Evolutionary conservation across 2,888 invertebrate species (phyloP).

Genomic region (Chalcis sispes): DNA sequence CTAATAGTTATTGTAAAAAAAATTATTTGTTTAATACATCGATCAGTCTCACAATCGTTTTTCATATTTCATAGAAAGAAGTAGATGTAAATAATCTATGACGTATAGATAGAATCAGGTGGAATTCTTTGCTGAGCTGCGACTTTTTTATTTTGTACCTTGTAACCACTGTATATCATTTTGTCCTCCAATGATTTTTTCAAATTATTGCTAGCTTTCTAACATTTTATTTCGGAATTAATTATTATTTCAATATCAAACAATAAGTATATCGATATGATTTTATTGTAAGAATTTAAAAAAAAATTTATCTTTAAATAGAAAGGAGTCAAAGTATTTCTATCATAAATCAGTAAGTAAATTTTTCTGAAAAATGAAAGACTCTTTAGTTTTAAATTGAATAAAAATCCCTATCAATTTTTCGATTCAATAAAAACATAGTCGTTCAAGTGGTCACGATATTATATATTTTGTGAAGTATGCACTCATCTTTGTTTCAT

Average conservation of each 20-base stretch:
- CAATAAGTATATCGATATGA: no score
- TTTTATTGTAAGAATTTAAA: no score
- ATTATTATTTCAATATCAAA: conserved; percentile 18
- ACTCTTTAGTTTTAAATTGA: no score
- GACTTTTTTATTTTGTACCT: conserved; percentile 52
- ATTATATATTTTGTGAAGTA: conserved; percentile 44
- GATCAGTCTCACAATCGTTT: conserved; percentile 75
- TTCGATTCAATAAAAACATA: no score
- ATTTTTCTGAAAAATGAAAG: no score
- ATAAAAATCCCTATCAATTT: no score
- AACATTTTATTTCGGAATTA: conserved; percentile 16
- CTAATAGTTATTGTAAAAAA: conserved; percentile 71
- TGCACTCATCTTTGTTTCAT: conserved; percentile 10
- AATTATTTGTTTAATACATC: conserved; percentile 72
- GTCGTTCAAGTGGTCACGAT: conserved; percentile 31
- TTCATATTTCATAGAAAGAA: conserved; percentile 60
- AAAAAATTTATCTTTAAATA: no score
- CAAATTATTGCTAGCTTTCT: conserved; percentile 2
- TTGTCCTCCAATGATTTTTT: background rate
- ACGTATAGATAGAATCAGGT: conserved; percentile 45
- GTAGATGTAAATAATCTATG: conserved; percentile 59
- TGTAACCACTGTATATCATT: conserved; percentile 10
- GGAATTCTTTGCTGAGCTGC: conserved; percentile 54
- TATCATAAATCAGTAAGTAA: no score
- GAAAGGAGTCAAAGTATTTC: no score